Percentiles rank a stretch among this genome's conserved stretches.
These are phyloP conservation scores for Drosophila mimica DNA, from an alignment of 2,888 invertebrate genomes.

Conservation along the genomic window DNA sequence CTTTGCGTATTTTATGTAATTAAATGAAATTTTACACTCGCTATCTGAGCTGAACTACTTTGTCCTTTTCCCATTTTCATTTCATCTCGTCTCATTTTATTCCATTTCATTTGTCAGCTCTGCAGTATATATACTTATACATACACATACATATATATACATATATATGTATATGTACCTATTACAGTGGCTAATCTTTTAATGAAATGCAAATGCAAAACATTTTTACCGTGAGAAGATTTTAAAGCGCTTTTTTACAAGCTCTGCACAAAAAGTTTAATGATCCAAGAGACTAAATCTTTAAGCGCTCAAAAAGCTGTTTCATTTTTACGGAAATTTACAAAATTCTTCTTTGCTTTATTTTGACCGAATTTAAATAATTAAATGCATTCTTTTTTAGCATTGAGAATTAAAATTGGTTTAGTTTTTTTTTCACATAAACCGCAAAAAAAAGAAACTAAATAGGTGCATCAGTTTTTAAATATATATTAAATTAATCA, in stretches of 20 bases:
- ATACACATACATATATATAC: not conserved
- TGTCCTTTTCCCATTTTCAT: constrained; percentile 29
- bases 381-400: not conserved
- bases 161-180: not conserved
- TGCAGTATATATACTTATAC: constrained; percentile 3
- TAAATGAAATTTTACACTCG: constrained; percentile 78
- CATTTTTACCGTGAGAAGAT: constrained; percentile 1
- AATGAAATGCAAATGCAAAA: constrained; percentile 69
- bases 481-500: not conserved
- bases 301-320: not conserved
- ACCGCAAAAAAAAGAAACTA: too few relatives aligned
- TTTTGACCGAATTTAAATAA: not conserved
- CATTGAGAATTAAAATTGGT: not conserved
- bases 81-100: constrained; percentile 23
- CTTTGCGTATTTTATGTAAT: constrained; percentile 74
- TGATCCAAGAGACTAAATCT: not conserved
- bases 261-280: not conserved
- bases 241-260: not conserved
- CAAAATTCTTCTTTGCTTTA: not conserved
- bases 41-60: constrained; percentile 24
- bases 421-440: not conserved
- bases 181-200: constrained; percentile 67
- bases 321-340: not conserved
- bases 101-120: constrained; percentile 19
- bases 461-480: too few relatives aligned